phyloP scores from a whole-genome alignment of 2,113 vertebrate species.

The Oryzias celebensis region DNA sequence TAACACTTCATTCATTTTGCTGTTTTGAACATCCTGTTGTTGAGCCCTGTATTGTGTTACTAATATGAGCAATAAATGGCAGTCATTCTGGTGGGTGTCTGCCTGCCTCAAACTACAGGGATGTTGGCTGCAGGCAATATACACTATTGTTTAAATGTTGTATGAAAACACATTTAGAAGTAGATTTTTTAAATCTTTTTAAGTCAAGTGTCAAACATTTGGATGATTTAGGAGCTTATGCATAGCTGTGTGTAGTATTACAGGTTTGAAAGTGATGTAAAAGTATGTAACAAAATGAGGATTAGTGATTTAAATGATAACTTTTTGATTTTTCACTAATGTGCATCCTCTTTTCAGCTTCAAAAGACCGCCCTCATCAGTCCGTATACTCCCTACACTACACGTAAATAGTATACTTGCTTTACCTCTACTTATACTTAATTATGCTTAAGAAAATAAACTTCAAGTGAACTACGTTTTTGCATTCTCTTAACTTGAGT shows the following conservation, averaged over 20 bases:
- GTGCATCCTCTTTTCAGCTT: too few species aligned
- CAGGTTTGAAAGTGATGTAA: not conserved
- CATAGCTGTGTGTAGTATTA: not conserved
- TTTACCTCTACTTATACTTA: too few species aligned
- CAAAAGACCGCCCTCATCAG: too few species aligned
- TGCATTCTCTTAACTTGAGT: too few species aligned
- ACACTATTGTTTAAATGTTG: not conserved
- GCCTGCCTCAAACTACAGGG: not conserved
- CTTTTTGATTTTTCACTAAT: too few species aligned
- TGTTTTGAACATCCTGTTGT: constrained; percentile 42
- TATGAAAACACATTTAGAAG: too few species aligned
- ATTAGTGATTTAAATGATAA: too few species aligned
- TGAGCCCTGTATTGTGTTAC: constrained; percentile 12
- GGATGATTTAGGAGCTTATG: not conserved
- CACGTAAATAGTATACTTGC: too few species aligned
- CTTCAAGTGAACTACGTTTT: too few species aligned
- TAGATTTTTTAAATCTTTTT: not conserved
- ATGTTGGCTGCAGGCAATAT: not conserved
- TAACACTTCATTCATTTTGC: constrained; percentile 19
- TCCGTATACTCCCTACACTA: too few species aligned
- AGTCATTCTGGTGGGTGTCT: not conserved
- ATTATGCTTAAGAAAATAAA: too few species aligned
- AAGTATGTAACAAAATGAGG: not conserved
- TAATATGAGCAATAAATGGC: not conserved
- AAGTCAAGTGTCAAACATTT: not conserved